Evolutionary conservation across 1,140 invertebrate species (phyloP), one percentile per base, ranked within the genome.

Genomic region (Leguminivora glycinivorella): DNA sequence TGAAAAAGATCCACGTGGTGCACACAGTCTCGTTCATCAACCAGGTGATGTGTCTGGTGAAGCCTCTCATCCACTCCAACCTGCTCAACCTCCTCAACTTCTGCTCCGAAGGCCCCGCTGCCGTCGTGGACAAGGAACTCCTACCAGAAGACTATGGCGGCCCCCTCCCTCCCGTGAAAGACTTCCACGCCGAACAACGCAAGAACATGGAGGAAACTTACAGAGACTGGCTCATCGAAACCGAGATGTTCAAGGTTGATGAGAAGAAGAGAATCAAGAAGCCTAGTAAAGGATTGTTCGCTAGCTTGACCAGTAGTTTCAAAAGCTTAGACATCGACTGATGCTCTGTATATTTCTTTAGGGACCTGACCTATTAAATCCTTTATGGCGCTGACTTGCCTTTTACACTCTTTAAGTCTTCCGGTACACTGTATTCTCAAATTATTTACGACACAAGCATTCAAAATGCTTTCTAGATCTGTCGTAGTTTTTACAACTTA

Each of bases 11-110:
- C 70, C 93, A 94, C 77, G 90, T 94, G 0, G 88, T 94, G 5
- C 93, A 94, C 74, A 93, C 93, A 0, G 93, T 93, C 0, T 92
- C 92, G 3, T 94, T 93, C 82, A 93, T 94, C 67, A 93, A 94
- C 78, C 93, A 94, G 82, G 91, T 94, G 1, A 93, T 94, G 93
- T 90, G 92, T 68, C 84, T 94, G 6, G 84, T 94, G 1, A 91
- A 93, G 56, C 94, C 94, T 0, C 85, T 94, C 58, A 93, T 94
- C 67, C 92, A 93, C 76, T 93, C 92, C 10, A 92, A 94, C 68
- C 81, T 94, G 7, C 84, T 94, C 31, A 92, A 88, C 68, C 81
- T 94, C 3, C 84, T 94, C 5, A 92, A 93, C 79, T 93, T 94
- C 71, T 85, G 87, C 2, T 89, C 91, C 0, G 89, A 92, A 60